These are phyloP conservation scores for Ellobium chinense DNA, from an alignment of 2,888 invertebrate species.

Conservation along the genomic window DNA sequence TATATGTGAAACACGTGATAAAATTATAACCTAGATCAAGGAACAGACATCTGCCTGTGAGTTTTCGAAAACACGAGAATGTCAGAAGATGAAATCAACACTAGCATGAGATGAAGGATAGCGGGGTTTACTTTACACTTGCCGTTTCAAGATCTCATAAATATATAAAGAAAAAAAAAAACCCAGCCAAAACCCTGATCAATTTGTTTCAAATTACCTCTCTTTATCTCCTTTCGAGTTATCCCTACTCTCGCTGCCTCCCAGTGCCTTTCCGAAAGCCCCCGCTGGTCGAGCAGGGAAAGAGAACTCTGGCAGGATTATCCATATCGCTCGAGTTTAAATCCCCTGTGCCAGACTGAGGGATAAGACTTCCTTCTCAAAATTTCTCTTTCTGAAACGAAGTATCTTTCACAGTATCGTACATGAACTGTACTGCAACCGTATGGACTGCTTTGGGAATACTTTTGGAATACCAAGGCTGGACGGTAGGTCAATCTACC, in stretches of 20 bases:
- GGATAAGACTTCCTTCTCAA: neutral
- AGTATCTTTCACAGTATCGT: neutral
- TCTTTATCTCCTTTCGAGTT: slow-evolving; percentile 11
- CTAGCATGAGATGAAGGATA: too few relatives aligned
- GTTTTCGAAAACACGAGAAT: too few relatives aligned
- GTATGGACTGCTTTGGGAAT: neutral
- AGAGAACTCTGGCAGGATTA: neutral
- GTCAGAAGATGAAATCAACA: too few relatives aligned
- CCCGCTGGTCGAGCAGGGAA: neutral
- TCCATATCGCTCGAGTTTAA: neutral
- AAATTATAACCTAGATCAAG: too few relatives aligned
- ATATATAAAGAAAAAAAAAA: too few relatives aligned
- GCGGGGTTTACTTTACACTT: too few relatives aligned
- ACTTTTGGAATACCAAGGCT: too few relatives aligned
- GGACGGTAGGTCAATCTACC: too few relatives aligned
- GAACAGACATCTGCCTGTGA: too few relatives aligned
- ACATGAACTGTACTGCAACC: neutral
- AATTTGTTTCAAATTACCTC: slow-evolving; percentile 17
- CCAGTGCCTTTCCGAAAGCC: neutral
- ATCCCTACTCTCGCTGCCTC: neutral
- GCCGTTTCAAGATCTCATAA: too few relatives aligned
- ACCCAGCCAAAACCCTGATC: neutral
- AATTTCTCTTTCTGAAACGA: neutral
- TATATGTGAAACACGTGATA: too few relatives aligned
- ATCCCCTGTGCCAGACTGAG: neutral